Percentiles rank a stretch among this genome's conserved stretches.
phyloP scores from a whole-genome alignment of 2,888 invertebrate genomes.

The Thymelicus acteon region DNA sequence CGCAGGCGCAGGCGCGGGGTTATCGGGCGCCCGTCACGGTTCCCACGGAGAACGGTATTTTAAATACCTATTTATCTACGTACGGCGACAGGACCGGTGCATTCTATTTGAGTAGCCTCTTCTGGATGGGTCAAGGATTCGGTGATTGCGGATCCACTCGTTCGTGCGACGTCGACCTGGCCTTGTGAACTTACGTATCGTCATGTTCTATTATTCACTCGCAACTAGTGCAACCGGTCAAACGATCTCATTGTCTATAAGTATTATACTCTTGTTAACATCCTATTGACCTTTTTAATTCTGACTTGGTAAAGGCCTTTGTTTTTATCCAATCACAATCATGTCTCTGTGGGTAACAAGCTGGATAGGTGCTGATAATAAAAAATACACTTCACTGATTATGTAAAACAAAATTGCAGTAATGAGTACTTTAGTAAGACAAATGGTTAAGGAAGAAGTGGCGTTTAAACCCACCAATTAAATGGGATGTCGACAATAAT shows the following conservation, averaged over 20 bases:
- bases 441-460: constrained; percentile 56
- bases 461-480: constrained; percentile 66
- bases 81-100: constrained; percentile 79
- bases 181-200: constrained; percentile 73
- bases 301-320: constrained; percentile 20
- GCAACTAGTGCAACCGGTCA: constrained; percentile 34
- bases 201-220: constrained; percentile 70
- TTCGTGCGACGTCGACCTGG: constrained; percentile 66
- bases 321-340: constrained; percentile 4
- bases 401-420: constrained; percentile 37
- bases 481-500: constrained; percentile 59
- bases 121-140: constrained; percentile 84
- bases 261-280: constrained; percentile 29
- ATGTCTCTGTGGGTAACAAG: constrained; percentile 36
- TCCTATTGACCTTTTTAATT: constrained; percentile 34
- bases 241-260: constrained; percentile 29
- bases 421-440: constrained; percentile 21
- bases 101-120: constrained; percentile 80
- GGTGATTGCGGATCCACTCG: constrained; percentile 79
- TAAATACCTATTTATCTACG: constrained; percentile 81
- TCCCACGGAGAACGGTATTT: constrained; percentile 82
- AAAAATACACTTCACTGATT: constrained; percentile 44
- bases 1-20: constrained; percentile 56
- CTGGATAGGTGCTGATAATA: constrained; percentile 44
- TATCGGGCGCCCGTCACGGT: constrained; percentile 74